Evolutionary conservation across 2,113 vertebrate genomes (phyloP).

Genomic region (Alligator mississippiensis): DNA sequence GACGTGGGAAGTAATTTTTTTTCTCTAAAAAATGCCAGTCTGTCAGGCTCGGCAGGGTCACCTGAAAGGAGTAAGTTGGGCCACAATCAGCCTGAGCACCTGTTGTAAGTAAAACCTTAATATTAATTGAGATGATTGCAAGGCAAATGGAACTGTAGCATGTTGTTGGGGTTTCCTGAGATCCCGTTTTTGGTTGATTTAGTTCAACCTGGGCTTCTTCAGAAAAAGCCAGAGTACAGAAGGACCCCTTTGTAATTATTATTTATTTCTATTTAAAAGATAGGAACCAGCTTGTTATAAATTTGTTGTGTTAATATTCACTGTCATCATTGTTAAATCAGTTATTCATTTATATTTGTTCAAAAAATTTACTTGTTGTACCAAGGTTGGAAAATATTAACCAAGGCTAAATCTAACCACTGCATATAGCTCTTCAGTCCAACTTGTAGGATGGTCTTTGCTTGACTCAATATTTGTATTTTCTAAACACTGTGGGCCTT

Average conservation of each 20-base stretch:
- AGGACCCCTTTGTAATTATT: neutral
- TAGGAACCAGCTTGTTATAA: neutral
- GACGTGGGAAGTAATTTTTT: neutral
- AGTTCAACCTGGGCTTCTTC: neutral
- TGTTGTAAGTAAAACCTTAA: conserved; percentile 71
- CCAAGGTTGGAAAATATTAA: neutral
- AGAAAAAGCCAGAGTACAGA: neutral
- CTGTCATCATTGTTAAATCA: neutral
- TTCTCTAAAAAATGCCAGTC: conserved; percentile 59
- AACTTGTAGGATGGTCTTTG: neutral
- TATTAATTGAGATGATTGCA: neutral
- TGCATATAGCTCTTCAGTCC: neutral
- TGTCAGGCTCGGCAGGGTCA: conserved; percentile 68
- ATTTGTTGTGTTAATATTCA: neutral
- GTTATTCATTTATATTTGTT: neutral
- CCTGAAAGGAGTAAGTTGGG: conserved; percentile 75
- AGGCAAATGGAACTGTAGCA: neutral
- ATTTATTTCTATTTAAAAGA: neutral
- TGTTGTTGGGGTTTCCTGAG: neutral
- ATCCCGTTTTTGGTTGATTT: neutral
- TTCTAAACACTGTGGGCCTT: neutral
- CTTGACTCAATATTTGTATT: neutral
- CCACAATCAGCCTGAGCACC: conserved; percentile 71
- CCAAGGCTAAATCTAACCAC: neutral
- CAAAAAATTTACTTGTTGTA: neutral